Base-by-base conservation (phyloP, 2,113 vertebrate genomes). In the Rhinoderma darwinii region DNA sequence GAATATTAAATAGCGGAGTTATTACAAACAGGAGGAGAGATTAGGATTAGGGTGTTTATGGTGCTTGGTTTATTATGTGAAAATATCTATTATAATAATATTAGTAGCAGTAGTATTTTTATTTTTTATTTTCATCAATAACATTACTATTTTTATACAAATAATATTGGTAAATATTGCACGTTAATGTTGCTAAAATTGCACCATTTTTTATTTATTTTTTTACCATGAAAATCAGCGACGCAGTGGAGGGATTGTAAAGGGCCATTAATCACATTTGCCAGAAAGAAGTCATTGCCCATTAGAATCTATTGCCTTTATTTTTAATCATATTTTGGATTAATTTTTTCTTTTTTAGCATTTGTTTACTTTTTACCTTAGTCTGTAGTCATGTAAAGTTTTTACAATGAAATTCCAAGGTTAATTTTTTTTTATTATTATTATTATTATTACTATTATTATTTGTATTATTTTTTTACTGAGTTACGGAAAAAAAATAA, bases 181-280 rank as follows among this genome's bases (percentile, higher is more conserved):
- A 17, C 7, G 37, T 12, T 76, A 0, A 27, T 56, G 18, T 4
- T 51, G 50, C 37, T 14, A 39, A 9, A 43, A 43, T 18, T 15
- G 3, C 18, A 27, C 2, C 17, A 35, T 20, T 32, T 6, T 75
- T 9, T 75, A n/a, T n/a, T n/a, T 47, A 44, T 73, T 51, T 78
- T 79, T 41, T 25, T 56, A 41, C 77, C 12, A 59, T 39, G 32
- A 10, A 59, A 80, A 80, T 80, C 72, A 61, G 72, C 54, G 83
- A 76, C 41, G 83, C 83, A 76, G 51, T 50, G 43, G 54, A 63
- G 83, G 41, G 41, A 35, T 76, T 61, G 30, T 25, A 77, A 47
- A 32, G 54, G 83, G 83, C 72, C 72, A 76, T 85, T 85, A 77
- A 85, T 85, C 83, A 85, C 70, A 74, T 22, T 59, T 66, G 83